Conservation (phyloP, 2,888 invertebrate genomes). For the Brachylomia viminalis region DNA sequence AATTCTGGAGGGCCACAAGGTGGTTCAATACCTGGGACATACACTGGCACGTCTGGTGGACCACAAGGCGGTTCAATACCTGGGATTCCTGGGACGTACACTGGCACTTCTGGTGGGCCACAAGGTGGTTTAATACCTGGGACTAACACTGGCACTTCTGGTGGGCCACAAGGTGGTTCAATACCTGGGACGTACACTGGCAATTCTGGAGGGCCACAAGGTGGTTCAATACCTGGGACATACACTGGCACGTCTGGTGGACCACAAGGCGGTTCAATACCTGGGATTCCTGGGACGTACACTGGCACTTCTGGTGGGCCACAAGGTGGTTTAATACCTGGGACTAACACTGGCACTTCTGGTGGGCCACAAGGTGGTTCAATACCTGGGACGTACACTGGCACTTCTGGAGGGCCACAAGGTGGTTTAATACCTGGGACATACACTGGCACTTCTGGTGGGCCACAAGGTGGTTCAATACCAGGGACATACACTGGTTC, state of each 20-base stretch:
- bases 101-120: not conserved
- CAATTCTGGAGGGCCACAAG: not conserved
- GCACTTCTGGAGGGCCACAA: not conserved
- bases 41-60: not conserved
- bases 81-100: not conserved
- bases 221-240: slow-evolving; percentile 1
- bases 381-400: slow-evolving; percentile 14
- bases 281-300: slow-evolving; percentile 25
- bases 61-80: not conserved
- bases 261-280: slow-evolving; percentile 14
- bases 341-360: slow-evolving; percentile 6
- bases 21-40: not conserved
- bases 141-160: not conserved
- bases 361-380: slow-evolving; percentile 7
- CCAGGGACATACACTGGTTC: slow-evolving; percentile 25
- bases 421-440: slow-evolving; percentile 14
- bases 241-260: slow-evolving; percentile 16
- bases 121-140: not conserved
- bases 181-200: not conserved
- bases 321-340: slow-evolving; percentile 17
- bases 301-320: not conserved
- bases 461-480: not conserved
- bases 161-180: not conserved
- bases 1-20: not conserved
- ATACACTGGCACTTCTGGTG: slow-evolving; percentile 7